These are phyloP conservation scores for Thaumatotibia leucotreta DNA, from an alignment of 1,140 invertebrate species.

Conservation along the genomic window DNA sequence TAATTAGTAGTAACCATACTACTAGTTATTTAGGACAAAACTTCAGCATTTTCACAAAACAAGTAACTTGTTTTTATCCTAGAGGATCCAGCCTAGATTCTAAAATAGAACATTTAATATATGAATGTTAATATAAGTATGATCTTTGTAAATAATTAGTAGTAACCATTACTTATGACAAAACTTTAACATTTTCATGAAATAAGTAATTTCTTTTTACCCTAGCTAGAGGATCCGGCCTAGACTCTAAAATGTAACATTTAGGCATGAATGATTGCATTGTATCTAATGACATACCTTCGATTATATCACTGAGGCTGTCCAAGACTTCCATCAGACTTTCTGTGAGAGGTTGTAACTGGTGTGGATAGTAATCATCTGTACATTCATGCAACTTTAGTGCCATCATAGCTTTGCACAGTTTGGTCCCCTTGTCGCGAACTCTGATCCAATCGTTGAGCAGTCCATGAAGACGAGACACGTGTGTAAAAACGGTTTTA, in stretches of 20 bases:
- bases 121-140: no score
- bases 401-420: conserved; percentile 46
- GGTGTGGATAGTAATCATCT: conserved; percentile 55
- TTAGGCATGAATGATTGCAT: background rate
- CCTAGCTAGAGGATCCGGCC: no score
- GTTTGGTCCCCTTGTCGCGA: conserved; percentile 45
- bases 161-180: no score
- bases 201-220: no score
- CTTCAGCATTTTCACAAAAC: no score
- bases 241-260: background rate
- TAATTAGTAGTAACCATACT: no score
- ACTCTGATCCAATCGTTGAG: conserved; percentile 46
- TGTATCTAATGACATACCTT: conserved; percentile 34
- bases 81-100: no score
- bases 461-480: conserved; percentile 46
- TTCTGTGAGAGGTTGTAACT: conserved; percentile 42
- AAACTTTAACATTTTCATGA: no score
- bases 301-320: conserved; percentile 42
- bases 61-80: no score
- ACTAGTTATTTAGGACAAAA: no score
- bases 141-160: no score
- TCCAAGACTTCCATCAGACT: conserved; percentile 42
- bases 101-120: no score
- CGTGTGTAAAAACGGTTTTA: conserved; percentile 52
- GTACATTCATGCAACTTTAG: conserved; percentile 57